Evolutionary conservation across 2,113 vertebrate species (phyloP), one percentile per base, ranked within the genome.

Genomic region (Puntigrus tetrazona): DNA sequence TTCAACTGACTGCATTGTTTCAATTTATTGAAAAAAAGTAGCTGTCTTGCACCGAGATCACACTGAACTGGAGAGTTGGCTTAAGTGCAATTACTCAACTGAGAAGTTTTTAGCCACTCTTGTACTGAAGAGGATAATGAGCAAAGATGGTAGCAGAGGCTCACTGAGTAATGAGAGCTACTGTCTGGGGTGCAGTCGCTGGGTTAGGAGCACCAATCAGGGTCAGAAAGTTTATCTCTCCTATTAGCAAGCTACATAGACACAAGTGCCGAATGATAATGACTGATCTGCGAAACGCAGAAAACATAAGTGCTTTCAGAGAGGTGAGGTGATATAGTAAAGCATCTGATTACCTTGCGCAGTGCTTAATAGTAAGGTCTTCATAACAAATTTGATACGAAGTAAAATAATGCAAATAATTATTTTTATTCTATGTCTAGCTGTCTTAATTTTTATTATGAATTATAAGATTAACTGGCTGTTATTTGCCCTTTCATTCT

Each of bases 111-210:
- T 13, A 57, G 20, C 50, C 31, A 36, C 47, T 77, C 47, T 38
- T 13, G 50, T 22, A n/a, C 22, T 57, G 50, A 57, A 77, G 75
- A 77, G 50, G 75, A 77, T 57, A 77, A 77, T 57, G 75, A 57
- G 75, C 18, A 52, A 52, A 52, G 14, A 75, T 47, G 72, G 22
- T 47, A 8, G 73, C 75, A 77, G 75, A 38, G 14, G 47, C 75
- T 57, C 20, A 25, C 50, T 11, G 50, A 34, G 72, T 16, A 77
- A 57, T 57, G 50, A 77, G 50, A 77, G 75, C 75, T 36, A 38
- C 9, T 7, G 5, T 36, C 55, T 55, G 29, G 47, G 45, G 38
- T 31, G 29, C 50, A 77, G 31, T 7, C 9, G 4, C 50, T n/a
- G 75, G 75, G 75, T 77, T 77, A 20, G 29, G 29, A 38, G 29